These are phyloP conservation scores for Virgularia gustaviana DNA, from an alignment of 92 coral and sea anemone genomes.

Conservation along the genomic window DNA sequence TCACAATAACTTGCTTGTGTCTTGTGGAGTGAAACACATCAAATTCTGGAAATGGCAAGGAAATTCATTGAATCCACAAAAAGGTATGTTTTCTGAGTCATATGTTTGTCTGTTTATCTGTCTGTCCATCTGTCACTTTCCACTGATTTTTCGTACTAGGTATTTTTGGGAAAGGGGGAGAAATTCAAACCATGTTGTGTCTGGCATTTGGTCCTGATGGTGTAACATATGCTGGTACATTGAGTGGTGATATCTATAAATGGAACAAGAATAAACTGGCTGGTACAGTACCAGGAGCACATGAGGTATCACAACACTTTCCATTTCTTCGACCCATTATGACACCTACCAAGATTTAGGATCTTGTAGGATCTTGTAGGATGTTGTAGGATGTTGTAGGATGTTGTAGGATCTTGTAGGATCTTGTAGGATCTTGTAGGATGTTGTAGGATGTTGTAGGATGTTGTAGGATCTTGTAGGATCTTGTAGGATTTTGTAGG, in stretches of 20 bases:
- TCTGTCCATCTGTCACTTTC: too few relatives aligned
- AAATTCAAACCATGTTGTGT: constrained; percentile 92
- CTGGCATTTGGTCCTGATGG: constrained; percentile 90
- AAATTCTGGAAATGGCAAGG: constrained; percentile 95
- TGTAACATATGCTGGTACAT: constrained; percentile 88
- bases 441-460: too few relatives aligned
- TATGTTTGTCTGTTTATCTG: neutral
- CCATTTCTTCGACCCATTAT: neutral
- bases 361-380: too few relatives aligned
- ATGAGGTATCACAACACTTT: too few relatives aligned
- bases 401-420: too few relatives aligned
- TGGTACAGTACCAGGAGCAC: constrained; percentile 82
- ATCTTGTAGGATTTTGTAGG: too few relatives aligned
- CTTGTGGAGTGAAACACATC: constrained; percentile 97
- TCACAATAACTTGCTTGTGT: constrained; percentile 68
- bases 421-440: too few relatives aligned
- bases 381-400: too few relatives aligned
- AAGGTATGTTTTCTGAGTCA: constrained; percentile 69
- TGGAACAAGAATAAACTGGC: constrained; percentile 88
- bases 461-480: too few relatives aligned
- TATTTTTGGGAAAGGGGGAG: constrained; percentile 98
- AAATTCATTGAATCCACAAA: constrained; percentile 82
- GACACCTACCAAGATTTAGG: neutral
- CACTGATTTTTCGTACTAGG: too few relatives aligned
- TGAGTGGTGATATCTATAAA: constrained; percentile 93